Evolutionary conservation across 2,797 vertebrate genomes (phyloP).

Genomic region (Chaetophractus vellerosus): DNA sequence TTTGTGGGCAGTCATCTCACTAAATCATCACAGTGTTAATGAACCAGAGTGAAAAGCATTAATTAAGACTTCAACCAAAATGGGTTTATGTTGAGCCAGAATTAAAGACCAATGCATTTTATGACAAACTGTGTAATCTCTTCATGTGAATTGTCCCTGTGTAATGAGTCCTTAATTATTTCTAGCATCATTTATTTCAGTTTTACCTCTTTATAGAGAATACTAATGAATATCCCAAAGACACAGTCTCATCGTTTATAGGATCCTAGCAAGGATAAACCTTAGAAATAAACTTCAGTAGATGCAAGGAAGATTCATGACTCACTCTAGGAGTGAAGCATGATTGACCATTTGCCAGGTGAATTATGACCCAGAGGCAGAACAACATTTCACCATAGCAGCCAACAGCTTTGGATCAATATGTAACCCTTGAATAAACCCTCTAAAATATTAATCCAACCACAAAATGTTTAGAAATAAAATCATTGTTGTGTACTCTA

Average conservation of each 20-base stretch:
- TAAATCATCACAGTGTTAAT: conserved; percentile 24
- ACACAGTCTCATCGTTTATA: neutral
- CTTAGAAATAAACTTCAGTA: neutral
- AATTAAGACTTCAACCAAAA: conserved; percentile 43
- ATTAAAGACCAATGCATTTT: conserved; percentile 50
- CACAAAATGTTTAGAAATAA: neutral
- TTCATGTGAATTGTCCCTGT: conserved; percentile 32
- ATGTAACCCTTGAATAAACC: neutral
- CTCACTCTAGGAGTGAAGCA: neutral
- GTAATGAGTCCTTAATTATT: neutral
- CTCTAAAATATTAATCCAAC: neutral
- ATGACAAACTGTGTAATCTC: conserved; percentile 47
- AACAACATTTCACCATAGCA: neutral
- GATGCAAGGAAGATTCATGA: neutral
- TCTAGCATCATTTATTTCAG: neutral
- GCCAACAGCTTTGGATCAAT: neutral
- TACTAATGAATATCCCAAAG: conserved; percentile 17
- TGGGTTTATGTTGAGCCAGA: conserved; percentile 16
- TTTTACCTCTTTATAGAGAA: conserved; percentile 1
- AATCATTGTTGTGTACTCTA: neutral
- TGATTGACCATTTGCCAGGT: neutral
- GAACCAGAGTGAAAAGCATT: conserved; percentile 25
- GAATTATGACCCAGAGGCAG: conserved; percentile 1
- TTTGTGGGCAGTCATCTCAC: neutral
- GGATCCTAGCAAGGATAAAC: neutral